Percentiles rank a stretch among this genome's conserved stretches.
Conservation (phyloP, 2,888 invertebrate species). For the Himalopsyche anomala region DNA sequence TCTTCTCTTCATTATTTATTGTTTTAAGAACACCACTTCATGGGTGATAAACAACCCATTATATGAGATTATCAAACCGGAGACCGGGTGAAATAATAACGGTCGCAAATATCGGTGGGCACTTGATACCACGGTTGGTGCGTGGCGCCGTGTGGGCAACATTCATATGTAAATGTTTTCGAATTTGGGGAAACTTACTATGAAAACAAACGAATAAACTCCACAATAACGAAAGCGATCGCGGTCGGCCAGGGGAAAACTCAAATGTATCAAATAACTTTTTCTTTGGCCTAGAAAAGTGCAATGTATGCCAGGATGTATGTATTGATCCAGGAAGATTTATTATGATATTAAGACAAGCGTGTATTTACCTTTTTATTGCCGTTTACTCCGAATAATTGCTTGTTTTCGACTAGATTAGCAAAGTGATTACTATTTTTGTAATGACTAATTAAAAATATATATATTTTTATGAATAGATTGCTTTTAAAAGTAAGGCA, state of each 20-base stretch:
- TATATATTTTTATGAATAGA: too few species aligned
- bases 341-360: neutral
- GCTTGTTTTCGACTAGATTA: too few species aligned
- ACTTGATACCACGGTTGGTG: conserved; percentile 16
- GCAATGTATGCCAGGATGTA: neutral
- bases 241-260: neutral
- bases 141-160: conserved; percentile 38
- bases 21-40: too few species aligned
- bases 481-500: too few species aligned
- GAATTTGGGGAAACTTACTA: conserved; percentile 3
- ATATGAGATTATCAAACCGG: conserved; percentile 52
- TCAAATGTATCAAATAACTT: neutral
- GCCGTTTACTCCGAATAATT: too few species aligned
- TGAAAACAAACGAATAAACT: conserved; percentile 43
- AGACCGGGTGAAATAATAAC: neutral
- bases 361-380: too few species aligned
- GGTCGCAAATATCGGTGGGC: conserved; percentile 7
- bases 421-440: too few species aligned
- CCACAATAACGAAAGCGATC: conserved; percentile 30
- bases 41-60: conserved; percentile 57
- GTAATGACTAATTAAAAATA: too few species aligned
- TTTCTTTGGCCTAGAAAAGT: neutral
- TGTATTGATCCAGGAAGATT: neutral
- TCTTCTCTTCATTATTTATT: too few species aligned
- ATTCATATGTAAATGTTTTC: conserved; percentile 42